A percentile compares a stretch with the other conserved stretches of the same genome.
phyloP scores from a whole-genome alignment of 2,113 vertebrate genomes.

The Hipposideros armiger region DNA sequence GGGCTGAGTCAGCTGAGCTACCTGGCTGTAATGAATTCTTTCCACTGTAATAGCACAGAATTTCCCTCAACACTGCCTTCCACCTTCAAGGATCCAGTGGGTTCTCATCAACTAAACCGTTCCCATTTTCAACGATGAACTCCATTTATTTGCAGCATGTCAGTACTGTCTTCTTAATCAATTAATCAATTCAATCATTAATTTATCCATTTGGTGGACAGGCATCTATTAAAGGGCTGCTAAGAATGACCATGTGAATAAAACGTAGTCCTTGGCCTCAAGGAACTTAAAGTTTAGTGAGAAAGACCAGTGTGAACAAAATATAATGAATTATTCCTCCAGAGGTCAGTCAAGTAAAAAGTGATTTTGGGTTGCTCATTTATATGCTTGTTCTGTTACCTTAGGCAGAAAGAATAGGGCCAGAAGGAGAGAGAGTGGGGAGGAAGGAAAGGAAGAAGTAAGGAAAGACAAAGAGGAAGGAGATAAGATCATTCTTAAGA shows the following conservation, averaged over 20 bases:
- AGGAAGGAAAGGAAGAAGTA: too few species aligned
- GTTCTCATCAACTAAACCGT: not conserved
- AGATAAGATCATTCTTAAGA: too few species aligned
- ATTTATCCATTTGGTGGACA: not conserved
- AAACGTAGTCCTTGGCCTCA: slow-evolving; percentile 9
- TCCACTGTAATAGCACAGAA: not conserved
- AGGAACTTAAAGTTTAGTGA: not conserved
- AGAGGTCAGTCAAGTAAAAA: not conserved
- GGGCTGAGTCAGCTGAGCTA: not conserved
- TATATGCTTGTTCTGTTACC: not conserved
- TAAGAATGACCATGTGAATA: not conserved
- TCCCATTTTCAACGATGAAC: not conserved
- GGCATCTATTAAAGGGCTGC: not conserved
- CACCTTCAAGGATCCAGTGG: not conserved
- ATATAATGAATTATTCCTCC: not conserved
- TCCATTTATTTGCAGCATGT: not conserved
- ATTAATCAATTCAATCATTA: not conserved
- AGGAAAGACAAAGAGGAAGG: too few species aligned
- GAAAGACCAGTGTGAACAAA: not conserved
- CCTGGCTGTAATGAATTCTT: not conserved
- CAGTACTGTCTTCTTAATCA: not conserved
- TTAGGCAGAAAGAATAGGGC: too few species aligned
- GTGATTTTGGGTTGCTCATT: not conserved
- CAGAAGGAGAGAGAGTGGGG: too few species aligned
- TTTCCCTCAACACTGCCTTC: not conserved